These are phyloP conservation scores for Sander vitreus DNA, from an alignment of 2,113 vertebrate genomes.

Conservation along the genomic window DNA sequence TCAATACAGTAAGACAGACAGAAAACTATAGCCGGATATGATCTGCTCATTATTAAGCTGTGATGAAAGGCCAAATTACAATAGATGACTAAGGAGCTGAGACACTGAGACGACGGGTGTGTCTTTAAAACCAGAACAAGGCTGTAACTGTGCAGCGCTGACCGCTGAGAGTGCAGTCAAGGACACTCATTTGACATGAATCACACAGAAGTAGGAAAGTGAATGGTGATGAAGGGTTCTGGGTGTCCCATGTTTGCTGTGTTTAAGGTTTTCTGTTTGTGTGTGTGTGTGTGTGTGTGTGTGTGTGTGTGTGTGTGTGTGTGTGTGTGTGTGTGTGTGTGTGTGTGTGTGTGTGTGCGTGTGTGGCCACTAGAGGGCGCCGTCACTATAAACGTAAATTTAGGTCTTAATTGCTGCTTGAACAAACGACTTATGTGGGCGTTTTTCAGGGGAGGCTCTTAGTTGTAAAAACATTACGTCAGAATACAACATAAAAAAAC, in stretches of 20 bases:
- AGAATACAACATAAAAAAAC: too few relatives aligned
- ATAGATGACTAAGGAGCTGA: background rate
- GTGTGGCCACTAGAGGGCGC: too few relatives aligned
- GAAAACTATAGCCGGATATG: background rate
- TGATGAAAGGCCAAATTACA: slow-evolving; percentile 61
- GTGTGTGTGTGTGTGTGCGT: too few relatives aligned
- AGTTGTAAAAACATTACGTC: too few relatives aligned
- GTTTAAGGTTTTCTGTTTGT: background rate
- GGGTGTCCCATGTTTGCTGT: background rate
- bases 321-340: background rate
- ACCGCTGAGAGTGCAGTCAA: slow-evolving; percentile 64
- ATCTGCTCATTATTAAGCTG: slow-evolving; percentile 67
- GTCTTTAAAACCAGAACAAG: slow-evolving; percentile 43
- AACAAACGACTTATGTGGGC: too few relatives aligned
- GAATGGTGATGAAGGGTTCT: slow-evolving; percentile 67
- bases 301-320: slow-evolving; percentile 2
- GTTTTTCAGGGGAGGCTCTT: too few relatives aligned
- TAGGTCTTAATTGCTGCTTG: too few relatives aligned
- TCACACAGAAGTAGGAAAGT: slow-evolving; percentile 48
- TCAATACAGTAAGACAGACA: background rate
- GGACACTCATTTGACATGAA: slow-evolving; percentile 35
- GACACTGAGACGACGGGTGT: background rate
- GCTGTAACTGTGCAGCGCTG: slow-evolving; percentile 37
- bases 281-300: slow-evolving; percentile 1
- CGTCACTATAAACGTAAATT: too few relatives aligned